Conservation (phyloP, 2,797 vertebrate genomes). For the Eospalax fontanierii region DNA sequence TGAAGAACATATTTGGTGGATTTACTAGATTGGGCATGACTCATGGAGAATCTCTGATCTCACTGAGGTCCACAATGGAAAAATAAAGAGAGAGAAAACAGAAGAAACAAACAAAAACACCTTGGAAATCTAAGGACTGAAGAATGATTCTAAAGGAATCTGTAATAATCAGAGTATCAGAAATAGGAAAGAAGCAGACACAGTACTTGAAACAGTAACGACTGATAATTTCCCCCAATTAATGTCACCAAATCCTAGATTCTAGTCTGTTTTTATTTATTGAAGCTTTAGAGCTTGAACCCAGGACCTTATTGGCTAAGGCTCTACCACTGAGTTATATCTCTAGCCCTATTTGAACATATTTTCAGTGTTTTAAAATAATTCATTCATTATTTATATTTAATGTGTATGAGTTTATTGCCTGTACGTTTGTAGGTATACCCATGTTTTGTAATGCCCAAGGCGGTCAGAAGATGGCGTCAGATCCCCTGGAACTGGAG, state of each 20-base stretch:
- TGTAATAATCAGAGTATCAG: background rate
- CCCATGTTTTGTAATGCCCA: too few relatives aligned
- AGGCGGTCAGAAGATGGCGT: too few relatives aligned
- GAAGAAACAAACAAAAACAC: too few relatives aligned
- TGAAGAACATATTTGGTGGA: background rate
- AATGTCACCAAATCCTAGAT: background rate
- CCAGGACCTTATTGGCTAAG: background rate
- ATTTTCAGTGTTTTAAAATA: too few relatives aligned
- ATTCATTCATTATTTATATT: too few relatives aligned
- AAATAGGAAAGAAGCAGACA: background rate
- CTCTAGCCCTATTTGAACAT: too few relatives aligned
- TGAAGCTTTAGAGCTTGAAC: background rate
- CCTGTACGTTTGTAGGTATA: too few relatives aligned
- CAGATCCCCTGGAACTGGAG: too few relatives aligned
- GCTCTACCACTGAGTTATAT: background rate
- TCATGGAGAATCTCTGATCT: background rate
- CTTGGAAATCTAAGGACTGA: background rate
- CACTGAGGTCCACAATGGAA: background rate
- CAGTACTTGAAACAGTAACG: background rate
- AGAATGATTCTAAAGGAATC: background rate
- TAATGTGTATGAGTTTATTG: too few relatives aligned
- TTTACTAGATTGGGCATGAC: background rate
- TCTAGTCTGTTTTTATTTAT: fast-evolving
- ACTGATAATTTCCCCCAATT: background rate
- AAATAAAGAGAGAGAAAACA: background rate